Base-by-base conservation (phyloP, 1,140 invertebrate species). In the Diorhabda carinulata region DNA sequence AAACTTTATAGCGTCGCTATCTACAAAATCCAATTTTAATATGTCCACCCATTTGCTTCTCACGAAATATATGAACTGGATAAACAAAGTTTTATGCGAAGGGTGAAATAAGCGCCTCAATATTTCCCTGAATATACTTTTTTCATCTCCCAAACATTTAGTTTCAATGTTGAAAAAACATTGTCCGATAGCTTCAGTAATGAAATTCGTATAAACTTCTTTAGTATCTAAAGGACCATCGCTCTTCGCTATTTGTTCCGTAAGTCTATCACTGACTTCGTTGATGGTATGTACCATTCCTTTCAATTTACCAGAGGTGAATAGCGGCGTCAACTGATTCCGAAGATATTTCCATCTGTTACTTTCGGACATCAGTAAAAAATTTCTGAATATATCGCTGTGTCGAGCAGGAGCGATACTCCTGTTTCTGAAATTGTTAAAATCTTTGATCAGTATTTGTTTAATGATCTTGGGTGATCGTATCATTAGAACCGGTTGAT, bases 371-470 rank as follows among this genome's bases (percentile, higher is more conserved):
- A 67, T 61, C 43, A 81, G 80, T 41, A 84, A 64, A n/a, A 79
- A 57, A 57, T 74, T 68, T 3, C 56, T 65, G 2, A 57, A 42
- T 6, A 88, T 61, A 5, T 86, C 81, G 69, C 87, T 85, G 60
- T 84, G 77, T 2, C 82, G 74, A 64, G 82, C 82, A 5, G 74
- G 76, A 73, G 78, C 82, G 59, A 84, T 77, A 70, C 83, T 60
- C 7, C 82, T 79, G 68, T 87, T 83, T 4, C 81, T 75, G 71
- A 88, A 88, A 77, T 85, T 58, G n/a, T 68, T 44, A 71, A 84
- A 86, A 74, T 86, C 84, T 71, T 82, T 83, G 5, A 84, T 75
- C 9, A 82, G 64, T 3, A 86, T 78, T 2, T 77, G 66, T 72
- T 84, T 85, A 6, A 86, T 79, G 0, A 86, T 45, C 61, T 85